Evolutionary conservation across 2,888 invertebrate genomes (phyloP).

Genomic region (Dendrolimus houi): DNA sequence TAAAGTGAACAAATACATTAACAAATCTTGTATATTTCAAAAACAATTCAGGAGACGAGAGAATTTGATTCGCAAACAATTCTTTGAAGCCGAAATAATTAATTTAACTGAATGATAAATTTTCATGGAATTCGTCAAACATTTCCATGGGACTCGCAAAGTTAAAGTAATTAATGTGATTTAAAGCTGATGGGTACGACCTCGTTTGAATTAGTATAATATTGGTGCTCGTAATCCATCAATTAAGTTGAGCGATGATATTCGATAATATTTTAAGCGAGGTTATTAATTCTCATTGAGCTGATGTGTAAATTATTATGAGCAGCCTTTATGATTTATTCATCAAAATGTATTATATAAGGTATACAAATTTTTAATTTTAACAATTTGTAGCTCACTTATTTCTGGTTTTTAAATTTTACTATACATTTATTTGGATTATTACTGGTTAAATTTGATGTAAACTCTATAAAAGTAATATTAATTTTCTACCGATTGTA

Average conservation of each 20-base stretch:
- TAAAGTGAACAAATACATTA: conserved; percentile 2
- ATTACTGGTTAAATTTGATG: too few species aligned
- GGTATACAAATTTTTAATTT: too few species aligned
- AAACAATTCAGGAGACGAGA: conserved; percentile 1
- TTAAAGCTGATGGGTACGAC: conserved; percentile 18
- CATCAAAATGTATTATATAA: too few species aligned
- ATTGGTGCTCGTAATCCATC: neutral
- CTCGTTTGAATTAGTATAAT: conserved; percentile 1
- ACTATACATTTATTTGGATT: too few species aligned
- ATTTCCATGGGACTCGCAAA: conserved; percentile 21
- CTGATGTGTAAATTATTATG: too few species aligned
- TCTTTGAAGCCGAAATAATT: conserved; percentile 14
- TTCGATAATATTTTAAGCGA: too few species aligned
- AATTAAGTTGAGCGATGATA: neutral
- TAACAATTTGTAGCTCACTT: too few species aligned
- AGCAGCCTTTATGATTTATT: too few species aligned
- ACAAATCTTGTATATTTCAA: conserved; percentile 1
- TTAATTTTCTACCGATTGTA: too few species aligned
- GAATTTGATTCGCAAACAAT: conserved; percentile 6
- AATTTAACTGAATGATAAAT: conserved; percentile 18
- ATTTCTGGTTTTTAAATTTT: too few species aligned
- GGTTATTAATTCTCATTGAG: too few species aligned
- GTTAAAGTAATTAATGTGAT: conserved; percentile 26
- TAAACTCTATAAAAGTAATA: too few species aligned
- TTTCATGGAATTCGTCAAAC: conserved; percentile 23